A percentile compares a stretch with the other conserved stretches of the same genome.
Conservation (phyloP, 2,888 invertebrate genomes). For the Heteromurus nitidus region DNA sequence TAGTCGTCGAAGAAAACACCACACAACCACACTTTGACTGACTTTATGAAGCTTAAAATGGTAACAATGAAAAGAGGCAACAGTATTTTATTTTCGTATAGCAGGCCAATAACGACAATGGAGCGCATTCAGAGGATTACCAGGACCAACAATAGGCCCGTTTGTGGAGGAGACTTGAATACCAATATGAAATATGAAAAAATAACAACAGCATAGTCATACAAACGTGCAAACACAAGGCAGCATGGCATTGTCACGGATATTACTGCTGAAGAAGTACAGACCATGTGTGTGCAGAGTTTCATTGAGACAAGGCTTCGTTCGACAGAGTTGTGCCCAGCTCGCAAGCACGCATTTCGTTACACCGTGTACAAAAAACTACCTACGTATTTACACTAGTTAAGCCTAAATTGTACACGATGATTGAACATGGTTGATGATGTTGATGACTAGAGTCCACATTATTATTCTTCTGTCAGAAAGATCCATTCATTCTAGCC, state of each 20-base stretch:
- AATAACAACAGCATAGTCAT: slow-evolving; percentile 11
- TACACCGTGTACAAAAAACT: no score
- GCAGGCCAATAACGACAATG: slow-evolving; percentile 17
- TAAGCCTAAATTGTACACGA: slow-evolving; percentile 4
- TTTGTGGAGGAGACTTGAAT: slow-evolving; percentile 36
- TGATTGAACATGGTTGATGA: background rate
- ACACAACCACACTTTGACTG: background rate
- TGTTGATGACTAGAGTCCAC: background rate
- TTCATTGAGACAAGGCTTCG: no score
- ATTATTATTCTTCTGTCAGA: slow-evolving; percentile 12
- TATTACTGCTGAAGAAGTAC: no score
- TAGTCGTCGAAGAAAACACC: slow-evolving; percentile 18
- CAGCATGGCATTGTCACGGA: slow-evolving; percentile 17
- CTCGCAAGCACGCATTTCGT: no score
- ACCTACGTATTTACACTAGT: no score
- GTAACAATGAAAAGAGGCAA: slow-evolving; percentile 25
- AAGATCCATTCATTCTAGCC: slow-evolving; percentile 51
- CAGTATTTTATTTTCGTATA: slow-evolving; percentile 6
- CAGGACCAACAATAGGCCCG: slow-evolving; percentile 20
- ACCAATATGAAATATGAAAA: background rate
- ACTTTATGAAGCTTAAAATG: slow-evolving; percentile 18
- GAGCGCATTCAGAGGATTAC: slow-evolving; percentile 13
- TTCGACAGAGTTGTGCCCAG: no score
- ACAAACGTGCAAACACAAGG: no score
- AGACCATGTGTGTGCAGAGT: no score